A percentile compares a stretch with the other conserved stretches of the same genome.
Evolutionary conservation across 2,797 vertebrate species (phyloP).

Genomic region (Garrulus glandarius): DNA sequence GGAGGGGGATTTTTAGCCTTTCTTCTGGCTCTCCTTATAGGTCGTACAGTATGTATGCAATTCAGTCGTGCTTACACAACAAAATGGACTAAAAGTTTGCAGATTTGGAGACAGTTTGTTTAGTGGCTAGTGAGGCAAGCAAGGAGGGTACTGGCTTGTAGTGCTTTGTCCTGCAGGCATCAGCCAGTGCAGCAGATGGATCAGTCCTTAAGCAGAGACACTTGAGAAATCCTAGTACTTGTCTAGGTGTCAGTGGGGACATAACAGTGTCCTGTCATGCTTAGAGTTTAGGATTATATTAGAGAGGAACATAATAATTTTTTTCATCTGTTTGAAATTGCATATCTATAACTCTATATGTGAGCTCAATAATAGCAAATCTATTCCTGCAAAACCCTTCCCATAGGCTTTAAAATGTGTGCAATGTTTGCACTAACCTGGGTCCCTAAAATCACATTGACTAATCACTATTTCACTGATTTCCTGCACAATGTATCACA

Average conservation of each 20-base stretch:
- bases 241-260: neutral
- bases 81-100: neutral
- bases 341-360: neutral
- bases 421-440: neutral
- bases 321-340: neutral
- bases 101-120: neutral
- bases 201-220: neutral
- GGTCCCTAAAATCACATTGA: neutral
- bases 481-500: neutral
- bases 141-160: neutral
- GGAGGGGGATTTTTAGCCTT: neutral
- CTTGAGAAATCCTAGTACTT: neutral
- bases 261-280: neutral
- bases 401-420: neutral
- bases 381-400: neutral
- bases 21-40: neutral
- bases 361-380: neutral
- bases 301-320: neutral
- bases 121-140: rapidly evolving
- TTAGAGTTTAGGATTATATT: neutral
- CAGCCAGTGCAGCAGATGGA: neutral
- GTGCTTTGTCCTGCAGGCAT: neutral
- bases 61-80: neutral
- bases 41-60: neutral
- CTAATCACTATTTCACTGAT: neutral